These are phyloP conservation scores for Carpatolechia fugitivella DNA, from an alignment of 2,888 invertebrate genomes.

Conservation along the genomic window DNA sequence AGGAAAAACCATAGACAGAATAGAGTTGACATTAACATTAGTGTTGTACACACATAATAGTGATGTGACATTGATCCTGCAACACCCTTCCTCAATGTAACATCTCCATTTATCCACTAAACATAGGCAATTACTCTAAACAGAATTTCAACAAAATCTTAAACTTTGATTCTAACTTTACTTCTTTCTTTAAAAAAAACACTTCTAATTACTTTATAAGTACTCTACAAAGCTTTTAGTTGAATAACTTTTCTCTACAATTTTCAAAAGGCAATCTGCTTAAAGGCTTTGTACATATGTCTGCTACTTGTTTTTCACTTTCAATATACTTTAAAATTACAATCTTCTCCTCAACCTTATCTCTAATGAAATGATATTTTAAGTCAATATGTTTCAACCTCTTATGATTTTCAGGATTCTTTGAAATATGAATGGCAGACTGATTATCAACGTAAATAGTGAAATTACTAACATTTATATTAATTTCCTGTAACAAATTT, in stretches of 20 bases:
- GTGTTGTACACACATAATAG: neutral
- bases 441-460: constrained; percentile 14
- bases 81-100: constrained; percentile 9
- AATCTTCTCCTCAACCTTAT: constrained; percentile 1
- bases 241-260: neutral
- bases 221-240: neutral
- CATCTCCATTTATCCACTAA: neutral
- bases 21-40: too few relatives aligned
- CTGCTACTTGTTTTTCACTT: constrained; percentile 2
- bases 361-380: constrained; percentile 15
- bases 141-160: neutral
- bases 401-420: constrained; percentile 2
- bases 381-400: constrained; percentile 16
- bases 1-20: too few relatives aligned
- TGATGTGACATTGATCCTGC: neutral
- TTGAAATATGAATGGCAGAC: neutral
- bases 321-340: constrained; percentile 10
- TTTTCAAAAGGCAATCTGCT: neutral
- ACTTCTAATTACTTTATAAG: neutral
- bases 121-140: neutral
- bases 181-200: neutral
- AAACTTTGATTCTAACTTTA: neutral
- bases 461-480: neutral
- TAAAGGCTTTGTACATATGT: constrained; percentile 11
- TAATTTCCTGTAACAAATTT: constrained; percentile 14